These are phyloP conservation scores for Netelia inedita DNA, from an alignment of 2,888 invertebrate genomes.

Conservation along the genomic window DNA sequence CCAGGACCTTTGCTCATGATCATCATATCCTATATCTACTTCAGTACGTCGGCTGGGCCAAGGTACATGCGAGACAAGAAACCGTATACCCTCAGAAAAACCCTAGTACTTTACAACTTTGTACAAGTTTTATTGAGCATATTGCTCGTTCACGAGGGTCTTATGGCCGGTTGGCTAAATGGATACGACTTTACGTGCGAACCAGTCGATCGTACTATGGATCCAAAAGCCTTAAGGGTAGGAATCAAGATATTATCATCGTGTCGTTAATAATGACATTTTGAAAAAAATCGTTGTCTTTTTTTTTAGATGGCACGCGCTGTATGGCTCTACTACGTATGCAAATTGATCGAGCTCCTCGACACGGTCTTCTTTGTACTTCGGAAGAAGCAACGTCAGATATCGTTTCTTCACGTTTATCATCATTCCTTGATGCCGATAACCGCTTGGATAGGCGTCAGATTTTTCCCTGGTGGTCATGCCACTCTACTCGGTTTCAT, in stretches of 20 bases:
- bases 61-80: conserved; percentile 94
- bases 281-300: neutral
- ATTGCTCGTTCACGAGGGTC: conserved; percentile 90
- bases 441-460: conserved; percentile 92
- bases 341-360: conserved; percentile 91
- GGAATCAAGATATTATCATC: conserved; percentile 73
- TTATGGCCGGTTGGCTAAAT: conserved; percentile 83
- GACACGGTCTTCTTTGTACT: conserved; percentile 96
- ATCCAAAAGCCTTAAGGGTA: conserved; percentile 88
- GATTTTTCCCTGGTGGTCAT: conserved; percentile 94
- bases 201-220: conserved; percentile 89
- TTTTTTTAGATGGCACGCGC: conserved; percentile 83
- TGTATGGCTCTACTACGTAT: conserved; percentile 89
- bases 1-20: conserved; percentile 90
- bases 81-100: conserved; percentile 92
- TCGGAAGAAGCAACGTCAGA: conserved; percentile 95
- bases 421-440: conserved; percentile 94
- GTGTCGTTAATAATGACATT: neutral
- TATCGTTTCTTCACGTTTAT: conserved; percentile 95
- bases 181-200: conserved; percentile 91
- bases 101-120: conserved; percentile 94
- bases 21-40: conserved; percentile 89
- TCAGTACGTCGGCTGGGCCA: conserved; percentile 92
- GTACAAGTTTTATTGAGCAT: conserved; percentile 93
- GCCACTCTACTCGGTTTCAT: conserved; percentile 94